Evolutionary conservation across 2,113 vertebrate species (phyloP).

Genomic region (Rissa tridactyla): DNA sequence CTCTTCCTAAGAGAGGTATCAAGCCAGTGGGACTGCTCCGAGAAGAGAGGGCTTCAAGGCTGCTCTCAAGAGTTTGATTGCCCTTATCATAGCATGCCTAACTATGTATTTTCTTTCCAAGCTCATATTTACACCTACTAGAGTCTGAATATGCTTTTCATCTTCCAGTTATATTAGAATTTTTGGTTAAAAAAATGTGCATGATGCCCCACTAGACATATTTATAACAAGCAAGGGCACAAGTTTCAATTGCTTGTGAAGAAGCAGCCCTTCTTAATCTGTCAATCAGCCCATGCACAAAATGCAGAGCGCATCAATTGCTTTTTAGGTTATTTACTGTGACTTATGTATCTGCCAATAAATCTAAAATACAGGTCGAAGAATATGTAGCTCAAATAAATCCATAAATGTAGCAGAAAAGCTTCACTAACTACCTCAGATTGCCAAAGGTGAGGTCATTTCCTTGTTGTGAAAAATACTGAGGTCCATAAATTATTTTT

Average conservation of each 20-base stretch:
- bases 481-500: slow-evolving; percentile 78
- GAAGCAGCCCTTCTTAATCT: slow-evolving; percentile 47
- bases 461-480: slow-evolving; percentile 75
- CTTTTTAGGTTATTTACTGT: slow-evolving; percentile 77
- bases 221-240: slow-evolving; percentile 60
- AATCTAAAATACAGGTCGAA: slow-evolving; percentile 78
- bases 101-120: background rate
- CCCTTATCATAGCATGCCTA: background rate
- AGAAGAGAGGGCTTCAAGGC: background rate
- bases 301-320: slow-evolving; percentile 68
- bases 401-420: slow-evolving; percentile 77
- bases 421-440: slow-evolving; percentile 71
- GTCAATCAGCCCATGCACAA: slow-evolving; percentile 68
- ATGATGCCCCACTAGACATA: slow-evolving; percentile 36
- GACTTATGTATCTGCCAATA: slow-evolving; percentile 80
- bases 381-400: slow-evolving; percentile 76
- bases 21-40: background rate
- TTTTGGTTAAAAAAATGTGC: slow-evolving; percentile 59
- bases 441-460: slow-evolving; percentile 78
- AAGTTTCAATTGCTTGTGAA: slow-evolving; percentile 54
- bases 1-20: background rate
- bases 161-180: background rate
- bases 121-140: background rate
- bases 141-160: background rate
- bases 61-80: background rate